Base-by-base conservation (phyloP, 2,797 vertebrate genomes). In the Petrocephalus schoutedeni region DNA sequence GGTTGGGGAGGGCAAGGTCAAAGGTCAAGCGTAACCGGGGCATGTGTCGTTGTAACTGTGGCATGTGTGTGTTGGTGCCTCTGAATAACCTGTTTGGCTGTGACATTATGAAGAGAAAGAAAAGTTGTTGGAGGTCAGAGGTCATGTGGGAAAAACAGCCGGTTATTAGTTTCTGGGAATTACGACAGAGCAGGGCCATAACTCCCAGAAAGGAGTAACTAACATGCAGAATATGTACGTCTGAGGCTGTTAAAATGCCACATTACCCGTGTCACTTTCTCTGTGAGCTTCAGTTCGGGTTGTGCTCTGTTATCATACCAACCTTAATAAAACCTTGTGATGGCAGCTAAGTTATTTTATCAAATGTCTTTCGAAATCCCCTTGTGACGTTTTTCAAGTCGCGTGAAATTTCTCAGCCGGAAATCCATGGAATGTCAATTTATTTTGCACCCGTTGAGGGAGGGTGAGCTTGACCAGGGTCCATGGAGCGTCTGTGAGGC, bases 71-170 rank as follows among this genome's bases (percentile, higher is more conserved):
- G 85, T 93, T 95, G 94, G 90, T 57, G 91, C 90, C 90, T 84
- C 90, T 95, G 92, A 95, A 95, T 94, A 93, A 95, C 94, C 94
- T 92, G 92, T 87, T 90, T 92, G 90, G 89, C 92, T 92, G 90
- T 94, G 91, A 90, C 89, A 89, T 94, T 94, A 93, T 93, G 91
- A 88, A 80, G 91, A 94, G 32, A 71, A 93, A 92, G 88, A 89
- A 87, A 92, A 92, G 93, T 94, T 91, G 92, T 91, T 86, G 89
- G 80, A 93, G 93, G 93, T 90, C 94, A 95, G 93, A 95, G 93
- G 92, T 88, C 92, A 92, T 74, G 36, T 89, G 90, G 87, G 91
- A 88, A 92, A 95, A 93, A 93, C 92, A 71, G 91, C 94, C 92
- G 87, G 89, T 93, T 94, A 94, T 95, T 94, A 94, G 93, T 94